Base-by-base conservation (phyloP, 2,888 invertebrate genomes). In the Ennomos fuscantarius region DNA sequence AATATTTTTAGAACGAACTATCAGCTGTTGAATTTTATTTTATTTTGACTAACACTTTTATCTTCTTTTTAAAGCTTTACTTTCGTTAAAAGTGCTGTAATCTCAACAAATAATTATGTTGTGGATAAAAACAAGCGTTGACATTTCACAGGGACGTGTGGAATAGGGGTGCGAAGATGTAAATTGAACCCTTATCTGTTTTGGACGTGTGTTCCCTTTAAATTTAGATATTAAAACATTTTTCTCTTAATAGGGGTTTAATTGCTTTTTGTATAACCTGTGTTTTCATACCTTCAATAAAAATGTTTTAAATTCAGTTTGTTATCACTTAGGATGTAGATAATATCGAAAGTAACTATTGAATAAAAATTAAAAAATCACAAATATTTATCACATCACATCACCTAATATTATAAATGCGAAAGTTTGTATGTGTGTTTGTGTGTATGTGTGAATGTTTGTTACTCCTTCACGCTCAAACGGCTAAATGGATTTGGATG, bases 61-160 rank as follows among this genome's bases (percentile, higher is more conserved):
- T 24, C 24, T 24, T 24, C 24, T 24, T 1, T 24, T 24, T 1
- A 53, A 61, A 59, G 48, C 55, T 49, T 34, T 9, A 32, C 10
- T 24, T 45, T 49, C 37, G 43, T 24, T 41, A 45, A 42, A 53
- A 63, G 56, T 51, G 63, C 43, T 57, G 42, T 60, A 60, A 58
- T 63, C 39, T 55, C 65, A 63, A 65, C 59, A 64, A 65, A 66
- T 61, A 68, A 63, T 34, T 63, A 60, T 55, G 55, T 49, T 15
- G 36, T 34, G 57, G 52, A 62, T 60, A 65, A 67, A 65, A 65
- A 62, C 55, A 58, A 54, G 55, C 50, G 55, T 55, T 57, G 59
- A 60, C 55, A 57, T 47, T 55, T 55, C 37, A 50, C 39, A 51
- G 49, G 60, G 53, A 54, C 49, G 50, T 55, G 62, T 56, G 50